A percentile compares a stretch with the other conserved stretches of the same genome.
These are phyloP conservation scores for Steinernema scapterisci DNA, from an alignment of 2,888 invertebrate genomes.

Conservation along the genomic window DNA sequence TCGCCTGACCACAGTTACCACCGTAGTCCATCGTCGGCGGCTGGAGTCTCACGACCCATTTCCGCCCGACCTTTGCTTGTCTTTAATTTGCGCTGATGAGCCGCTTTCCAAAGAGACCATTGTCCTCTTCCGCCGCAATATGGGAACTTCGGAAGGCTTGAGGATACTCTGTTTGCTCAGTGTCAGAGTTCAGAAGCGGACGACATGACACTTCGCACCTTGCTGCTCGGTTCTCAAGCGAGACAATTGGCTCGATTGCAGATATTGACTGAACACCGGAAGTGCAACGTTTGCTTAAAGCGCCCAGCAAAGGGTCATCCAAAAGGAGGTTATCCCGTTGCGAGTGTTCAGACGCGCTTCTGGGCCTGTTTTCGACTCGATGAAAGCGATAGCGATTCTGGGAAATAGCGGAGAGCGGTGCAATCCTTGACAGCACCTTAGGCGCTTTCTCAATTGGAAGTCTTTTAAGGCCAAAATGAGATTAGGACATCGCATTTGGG, in stretches of 20 bases:
- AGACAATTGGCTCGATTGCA: background rate
- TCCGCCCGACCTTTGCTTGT: background rate
- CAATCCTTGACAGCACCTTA: slow-evolving; percentile 13
- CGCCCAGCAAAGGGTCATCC: background rate
- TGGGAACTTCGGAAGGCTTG: slow-evolving; percentile 1
- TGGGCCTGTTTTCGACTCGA: background rate
- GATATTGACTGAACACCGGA: background rate
- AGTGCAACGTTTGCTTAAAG: slow-evolving; percentile 12
- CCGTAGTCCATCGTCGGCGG: background rate
- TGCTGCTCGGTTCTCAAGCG: background rate
- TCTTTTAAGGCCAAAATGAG: slow-evolving; percentile 14
- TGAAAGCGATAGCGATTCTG: background rate
- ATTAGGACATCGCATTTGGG: slow-evolving; percentile 22
- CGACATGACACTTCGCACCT: slow-evolving; percentile 16
- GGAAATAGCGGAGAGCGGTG: slow-evolving; percentile 19
- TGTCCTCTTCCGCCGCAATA: slow-evolving; percentile 15
- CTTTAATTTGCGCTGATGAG: slow-evolving; percentile 19
- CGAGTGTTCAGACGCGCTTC: background rate
- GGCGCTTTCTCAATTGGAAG: slow-evolving; percentile 32
- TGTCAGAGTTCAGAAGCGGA: background rate
- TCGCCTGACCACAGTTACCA: slow-evolving; percentile 6
- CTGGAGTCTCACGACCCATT: slow-evolving; percentile 11
- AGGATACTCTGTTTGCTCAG: slow-evolving; percentile 5
- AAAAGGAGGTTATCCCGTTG: background rate
- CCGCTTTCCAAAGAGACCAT: background rate